Base-by-base conservation (phyloP, 2,113 vertebrate genomes). In the Notarius quadriscutis region DNA sequence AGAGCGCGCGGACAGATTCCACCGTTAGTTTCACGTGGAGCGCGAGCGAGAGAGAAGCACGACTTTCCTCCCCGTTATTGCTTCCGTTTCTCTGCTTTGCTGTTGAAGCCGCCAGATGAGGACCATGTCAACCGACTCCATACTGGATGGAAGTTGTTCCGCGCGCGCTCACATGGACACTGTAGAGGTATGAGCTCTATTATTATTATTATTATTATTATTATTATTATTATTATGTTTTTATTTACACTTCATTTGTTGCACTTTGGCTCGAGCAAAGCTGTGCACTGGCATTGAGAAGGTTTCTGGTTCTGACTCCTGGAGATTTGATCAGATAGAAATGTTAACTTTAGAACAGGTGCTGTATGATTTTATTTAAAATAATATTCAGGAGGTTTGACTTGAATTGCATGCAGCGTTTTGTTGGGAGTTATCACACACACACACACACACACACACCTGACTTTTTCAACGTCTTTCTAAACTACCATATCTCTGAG, bases 1-100 rank as follows among this genome's bases (percentile, higher is more conserved):
- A 25, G 83, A 58, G 83, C 83, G 83, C 83, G 69, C 83, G 30
- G 69, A 48, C 83, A 84, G 69, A 84, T 75, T 72, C 67, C 83
- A 84, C 67, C 53, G 51, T 71, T 71, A 72, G 83, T 72, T 84
- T 74, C 30, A 60, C 69, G 69, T 75, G 69, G 69, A 72, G n/a
- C n/a, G 12, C 51, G 27, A 84, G 67, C 50, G 41, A 41, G 83
- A 22, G n/a, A 72, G n/a, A 27, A 20, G 2, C 41, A 67, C 60
- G 62, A 83, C 48, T 83, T 83, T 83, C 81, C 63, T 69, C 82
- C 63, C n/a, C 57, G 27, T 53, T 69, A 30, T 5, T 69, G 25
- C 48, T 53, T 51, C 81, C 53, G n/a, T 57, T 81, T 41, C 5
- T 20, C 30, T 34, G 55, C 79, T 10, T 1, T 60, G 27, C 79